Evolutionary conservation across 2,113 vertebrate species (phyloP).

Genomic region (Gambusia affinis): DNA sequence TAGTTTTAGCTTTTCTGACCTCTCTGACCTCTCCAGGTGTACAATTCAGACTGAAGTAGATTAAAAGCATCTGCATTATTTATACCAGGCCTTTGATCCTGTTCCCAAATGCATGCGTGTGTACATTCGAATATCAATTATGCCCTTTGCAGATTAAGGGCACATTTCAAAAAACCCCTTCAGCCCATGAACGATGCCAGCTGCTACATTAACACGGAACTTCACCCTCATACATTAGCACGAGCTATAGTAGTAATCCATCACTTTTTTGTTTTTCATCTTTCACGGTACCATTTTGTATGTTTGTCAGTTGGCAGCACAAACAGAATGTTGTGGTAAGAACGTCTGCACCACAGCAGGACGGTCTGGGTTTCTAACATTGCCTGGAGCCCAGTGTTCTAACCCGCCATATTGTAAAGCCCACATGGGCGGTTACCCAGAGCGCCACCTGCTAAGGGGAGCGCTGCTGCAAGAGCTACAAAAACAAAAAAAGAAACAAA

Average conservation of each 20-base stretch:
- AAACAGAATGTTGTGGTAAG: background rate
- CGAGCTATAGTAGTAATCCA: background rate
- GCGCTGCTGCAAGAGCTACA: too few species aligned
- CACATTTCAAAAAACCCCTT: background rate
- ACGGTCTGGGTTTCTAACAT: background rate
- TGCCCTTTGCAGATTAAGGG: background rate
- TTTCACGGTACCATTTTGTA: background rate
- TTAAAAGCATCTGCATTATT: background rate
- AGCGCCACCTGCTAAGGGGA: too few species aligned
- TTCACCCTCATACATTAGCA: background rate
- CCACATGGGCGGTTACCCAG: too few species aligned
- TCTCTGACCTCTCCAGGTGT: conserved; percentile 7
- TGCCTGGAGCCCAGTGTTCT: background rate
- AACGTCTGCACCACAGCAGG: background rate
- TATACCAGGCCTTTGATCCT: background rate
- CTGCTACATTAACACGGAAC: background rate
- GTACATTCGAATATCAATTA: background rate
- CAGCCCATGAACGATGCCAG: background rate
- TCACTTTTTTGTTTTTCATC: background rate
- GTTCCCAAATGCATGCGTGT: background rate
- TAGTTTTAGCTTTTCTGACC: conserved; percentile 7
- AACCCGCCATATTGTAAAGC: background rate
- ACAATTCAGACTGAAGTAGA: background rate
- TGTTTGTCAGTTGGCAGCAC: background rate
- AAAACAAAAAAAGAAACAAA: too few species aligned